A percentile compares a stretch with the other conserved stretches of the same genome.
Conservation (phyloP, 2,797 vertebrate genomes). For the Aldrovandia affinis region DNA sequence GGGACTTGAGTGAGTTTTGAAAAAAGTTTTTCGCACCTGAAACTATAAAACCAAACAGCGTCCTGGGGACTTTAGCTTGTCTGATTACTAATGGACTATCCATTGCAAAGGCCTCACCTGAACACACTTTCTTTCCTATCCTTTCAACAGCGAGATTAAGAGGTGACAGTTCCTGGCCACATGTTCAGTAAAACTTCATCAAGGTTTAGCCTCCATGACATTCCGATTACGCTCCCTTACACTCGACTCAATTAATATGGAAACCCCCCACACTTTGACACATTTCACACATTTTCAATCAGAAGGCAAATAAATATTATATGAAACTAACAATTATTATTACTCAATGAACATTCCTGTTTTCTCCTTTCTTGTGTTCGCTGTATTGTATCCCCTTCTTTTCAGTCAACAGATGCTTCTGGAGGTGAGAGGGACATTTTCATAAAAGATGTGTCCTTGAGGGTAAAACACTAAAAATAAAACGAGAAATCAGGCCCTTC, state of each 20-base stretch:
- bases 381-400: not conserved
- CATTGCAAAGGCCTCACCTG: not conserved
- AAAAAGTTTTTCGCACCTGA: too few relatives aligned
- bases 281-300: not conserved
- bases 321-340: not conserved
- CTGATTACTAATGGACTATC: not conserved
- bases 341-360: not conserved
- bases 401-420: slow-evolving; percentile 4
- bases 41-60: too few relatives aligned
- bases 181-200: not conserved
- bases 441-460: not conserved
- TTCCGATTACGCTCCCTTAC: not conserved
- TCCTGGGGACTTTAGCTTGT: not conserved
- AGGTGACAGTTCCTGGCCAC: not conserved
- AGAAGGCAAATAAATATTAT: slow-evolving; percentile 8
- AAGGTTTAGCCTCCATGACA: not conserved
- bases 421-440: not conserved
- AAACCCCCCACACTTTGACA: not conserved
- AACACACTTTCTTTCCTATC: not conserved
- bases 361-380: not conserved
- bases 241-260: slow-evolving; percentile 2
- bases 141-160: not conserved
- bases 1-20: too few relatives aligned
- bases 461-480: not conserved
- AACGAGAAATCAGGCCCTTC: not conserved